Evolutionary conservation across 2,888 invertebrate genomes (phyloP).

Genomic region (Nycteola revayana): DNA sequence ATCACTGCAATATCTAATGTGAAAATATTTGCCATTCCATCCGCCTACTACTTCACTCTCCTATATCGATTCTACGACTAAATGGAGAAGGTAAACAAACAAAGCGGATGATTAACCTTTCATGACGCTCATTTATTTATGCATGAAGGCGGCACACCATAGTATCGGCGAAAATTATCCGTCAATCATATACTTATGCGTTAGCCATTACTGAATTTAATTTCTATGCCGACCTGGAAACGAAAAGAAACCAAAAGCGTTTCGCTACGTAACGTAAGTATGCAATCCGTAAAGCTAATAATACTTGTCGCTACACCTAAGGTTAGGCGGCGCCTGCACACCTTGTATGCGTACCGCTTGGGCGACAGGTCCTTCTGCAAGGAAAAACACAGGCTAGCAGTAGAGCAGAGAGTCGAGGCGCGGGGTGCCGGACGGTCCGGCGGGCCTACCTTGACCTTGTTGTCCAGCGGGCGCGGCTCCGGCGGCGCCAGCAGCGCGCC

Average conservation of each 20-base stretch:
- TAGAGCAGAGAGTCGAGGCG: background rate
- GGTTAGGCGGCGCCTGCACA: slow-evolving; percentile 32
- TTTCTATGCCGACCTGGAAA: slow-evolving; percentile 22
- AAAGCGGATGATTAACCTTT: slow-evolving; percentile 20
- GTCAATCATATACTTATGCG: no score
- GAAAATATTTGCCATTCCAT: slow-evolving; percentile 9
- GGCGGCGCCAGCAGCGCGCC: slow-evolving; percentile 84
- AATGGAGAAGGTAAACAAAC: slow-evolving; percentile 26
- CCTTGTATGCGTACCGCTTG: slow-evolving; percentile 24
- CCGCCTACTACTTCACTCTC: slow-evolving; percentile 4
- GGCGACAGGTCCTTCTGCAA: slow-evolving; percentile 24
- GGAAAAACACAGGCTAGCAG: slow-evolving; percentile 13
- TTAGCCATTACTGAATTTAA: slow-evolving; percentile 1
- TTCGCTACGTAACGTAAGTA: slow-evolving; percentile 16
- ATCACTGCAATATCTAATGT: slow-evolving; percentile 9
- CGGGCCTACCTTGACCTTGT: slow-evolving; percentile 87
- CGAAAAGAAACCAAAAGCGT: slow-evolving; percentile 21
- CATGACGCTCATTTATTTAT: slow-evolving; percentile 2
- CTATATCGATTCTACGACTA: slow-evolving; percentile 16
- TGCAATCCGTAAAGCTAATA: slow-evolving; percentile 25
- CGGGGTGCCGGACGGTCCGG: background rate
- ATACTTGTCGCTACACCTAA: slow-evolving; percentile 30
- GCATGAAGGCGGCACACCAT: no score
- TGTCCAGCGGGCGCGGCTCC: slow-evolving; percentile 86
- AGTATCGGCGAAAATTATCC: no score